Conservation (phyloP, 2,113 vertebrate genomes). For the Elachura formosa region DNA sequence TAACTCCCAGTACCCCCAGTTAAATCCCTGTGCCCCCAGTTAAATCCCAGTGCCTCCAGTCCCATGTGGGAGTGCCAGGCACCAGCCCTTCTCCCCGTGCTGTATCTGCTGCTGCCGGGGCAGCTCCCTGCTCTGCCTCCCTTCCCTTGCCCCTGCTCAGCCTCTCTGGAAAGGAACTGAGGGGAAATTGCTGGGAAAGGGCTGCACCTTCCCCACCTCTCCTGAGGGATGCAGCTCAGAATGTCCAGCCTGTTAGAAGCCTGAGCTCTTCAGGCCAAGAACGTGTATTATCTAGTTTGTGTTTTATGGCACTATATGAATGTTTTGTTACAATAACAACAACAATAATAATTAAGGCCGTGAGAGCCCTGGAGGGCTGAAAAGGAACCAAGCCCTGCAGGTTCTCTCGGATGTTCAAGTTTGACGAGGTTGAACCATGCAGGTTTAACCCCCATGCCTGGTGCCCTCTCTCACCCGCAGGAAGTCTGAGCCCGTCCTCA, state of each 20-base stretch:
- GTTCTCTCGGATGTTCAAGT: conserved; percentile 52
- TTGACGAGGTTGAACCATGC: conserved; percentile 31
- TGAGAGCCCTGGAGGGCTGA: conserved; percentile 62
- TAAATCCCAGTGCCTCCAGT: not conserved
- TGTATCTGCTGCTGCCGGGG: not conserved
- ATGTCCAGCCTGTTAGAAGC: not conserved
- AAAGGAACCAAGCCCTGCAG: conserved; percentile 62
- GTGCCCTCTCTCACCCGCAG: conserved; percentile 46
- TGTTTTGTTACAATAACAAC: conserved; percentile 62
- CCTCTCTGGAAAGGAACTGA: not conserved
- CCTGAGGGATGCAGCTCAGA: not conserved
- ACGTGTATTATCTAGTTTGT: conserved; percentile 57
- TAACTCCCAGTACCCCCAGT: not conserved
- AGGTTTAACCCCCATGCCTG: not conserved
- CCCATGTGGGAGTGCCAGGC: not conserved
- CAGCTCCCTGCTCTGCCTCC: fast-evolving
- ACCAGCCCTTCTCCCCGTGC: not conserved
- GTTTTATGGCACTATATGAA: conserved; percentile 55
- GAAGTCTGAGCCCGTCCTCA: conserved; percentile 1
- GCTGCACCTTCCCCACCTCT: not conserved
- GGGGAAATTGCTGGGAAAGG: not conserved
- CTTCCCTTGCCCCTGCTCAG: not conserved
- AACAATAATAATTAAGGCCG: conserved; percentile 59
- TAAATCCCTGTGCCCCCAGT: not conserved
- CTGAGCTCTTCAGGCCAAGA: conserved; percentile 43